These are phyloP conservation scores for Apomyelois bistriatella DNA, from an alignment of 2,888 invertebrate genomes.

Conservation along the genomic window DNA sequence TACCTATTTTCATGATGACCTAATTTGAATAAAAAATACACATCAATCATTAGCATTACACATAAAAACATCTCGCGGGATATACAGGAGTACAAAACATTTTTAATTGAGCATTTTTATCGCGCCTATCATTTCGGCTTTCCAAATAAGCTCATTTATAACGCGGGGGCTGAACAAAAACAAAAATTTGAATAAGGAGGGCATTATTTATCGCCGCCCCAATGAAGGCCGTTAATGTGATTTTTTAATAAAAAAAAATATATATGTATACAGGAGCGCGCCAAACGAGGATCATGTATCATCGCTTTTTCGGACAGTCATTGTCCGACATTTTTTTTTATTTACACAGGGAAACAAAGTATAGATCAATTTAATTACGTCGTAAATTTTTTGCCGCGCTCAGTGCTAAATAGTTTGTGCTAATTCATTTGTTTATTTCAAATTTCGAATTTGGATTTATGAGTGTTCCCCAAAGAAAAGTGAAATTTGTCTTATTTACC, in stretches of 20 bases:
- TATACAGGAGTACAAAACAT: constrained; percentile 21
- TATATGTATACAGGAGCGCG: constrained; percentile 52
- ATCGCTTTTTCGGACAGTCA: constrained; percentile 77
- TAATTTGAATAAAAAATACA: neutral
- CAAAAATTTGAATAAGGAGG: constrained; percentile 80
- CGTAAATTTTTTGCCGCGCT: constrained; percentile 36
- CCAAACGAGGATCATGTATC: constrained; percentile 79
- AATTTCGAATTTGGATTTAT: too few relatives aligned
- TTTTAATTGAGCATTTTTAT: constrained; percentile 67
- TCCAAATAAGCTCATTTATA: constrained; percentile 80
- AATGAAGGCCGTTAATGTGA: constrained; percentile 80
- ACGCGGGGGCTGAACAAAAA: constrained; percentile 76
- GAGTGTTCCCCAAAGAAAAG: neutral
- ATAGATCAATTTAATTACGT: constrained; percentile 67
- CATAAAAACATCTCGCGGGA: neutral
- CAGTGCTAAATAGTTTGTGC: constrained; percentile 30
- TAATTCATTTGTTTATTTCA: constrained; percentile 16
- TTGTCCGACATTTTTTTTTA: constrained; percentile 62
- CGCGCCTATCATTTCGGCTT: constrained; percentile 71
- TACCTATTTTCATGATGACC: too few relatives aligned
- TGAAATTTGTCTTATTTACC: too few relatives aligned
- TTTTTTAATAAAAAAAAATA: constrained; percentile 75
- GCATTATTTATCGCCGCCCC: constrained; percentile 80
- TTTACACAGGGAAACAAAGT: constrained; percentile 53
- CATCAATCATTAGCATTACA: constrained; percentile 13